These are phyloP conservation scores for Alitta virens DNA, from an alignment of 2,888 invertebrate genomes.

Conservation along the genomic window DNA sequence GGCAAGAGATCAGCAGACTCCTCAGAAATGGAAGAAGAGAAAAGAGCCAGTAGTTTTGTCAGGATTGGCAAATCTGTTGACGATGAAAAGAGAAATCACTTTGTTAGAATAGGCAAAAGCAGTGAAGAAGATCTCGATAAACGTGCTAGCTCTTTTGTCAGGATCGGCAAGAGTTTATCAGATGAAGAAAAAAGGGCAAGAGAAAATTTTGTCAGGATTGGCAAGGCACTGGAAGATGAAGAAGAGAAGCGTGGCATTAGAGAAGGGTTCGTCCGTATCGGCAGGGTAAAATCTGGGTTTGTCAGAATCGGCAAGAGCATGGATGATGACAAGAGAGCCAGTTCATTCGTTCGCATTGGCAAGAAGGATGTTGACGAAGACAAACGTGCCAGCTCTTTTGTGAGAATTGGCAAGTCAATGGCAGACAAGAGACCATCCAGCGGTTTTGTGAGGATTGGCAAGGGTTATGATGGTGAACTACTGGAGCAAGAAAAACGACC, in stretches of 20 bases:
- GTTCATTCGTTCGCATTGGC: constrained; percentile 23
- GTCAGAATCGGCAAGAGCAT: constrained; percentile 4
- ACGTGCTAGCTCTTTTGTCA: constrained; percentile 21
- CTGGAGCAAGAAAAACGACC: background rate
- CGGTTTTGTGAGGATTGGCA: constrained; percentile 21
- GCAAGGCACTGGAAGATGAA: constrained; percentile 3
- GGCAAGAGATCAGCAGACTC: constrained; percentile 13
- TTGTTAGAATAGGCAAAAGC: constrained; percentile 22
- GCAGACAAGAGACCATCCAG: no score
- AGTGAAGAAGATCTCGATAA: constrained; percentile 11
- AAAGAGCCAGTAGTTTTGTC: constrained; percentile 11
- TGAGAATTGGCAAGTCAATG: constrained; percentile 18
- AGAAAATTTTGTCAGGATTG: constrained; percentile 9
- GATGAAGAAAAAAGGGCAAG: background rate
- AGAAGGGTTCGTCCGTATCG: constrained; percentile 12
- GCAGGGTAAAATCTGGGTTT: constrained; percentile 12
- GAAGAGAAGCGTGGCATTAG: constrained; percentile 10
- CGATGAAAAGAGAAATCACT: constrained; percentile 6
- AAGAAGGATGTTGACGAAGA: constrained; percentile 9
- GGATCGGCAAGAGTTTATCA: constrained; percentile 17
- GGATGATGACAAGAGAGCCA: constrained; percentile 15
- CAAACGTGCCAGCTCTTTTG: constrained; percentile 21
- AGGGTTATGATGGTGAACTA: constrained; percentile 1
- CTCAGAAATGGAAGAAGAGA: constrained; percentile 1
- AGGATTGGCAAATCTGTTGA: constrained; percentile 7